Percentiles rank a stretch among this genome's conserved stretches.
These are phyloP conservation scores for Palaemon carinicauda DNA, from an alignment of 1,140 invertebrate species.

Conservation along the genomic window DNA sequence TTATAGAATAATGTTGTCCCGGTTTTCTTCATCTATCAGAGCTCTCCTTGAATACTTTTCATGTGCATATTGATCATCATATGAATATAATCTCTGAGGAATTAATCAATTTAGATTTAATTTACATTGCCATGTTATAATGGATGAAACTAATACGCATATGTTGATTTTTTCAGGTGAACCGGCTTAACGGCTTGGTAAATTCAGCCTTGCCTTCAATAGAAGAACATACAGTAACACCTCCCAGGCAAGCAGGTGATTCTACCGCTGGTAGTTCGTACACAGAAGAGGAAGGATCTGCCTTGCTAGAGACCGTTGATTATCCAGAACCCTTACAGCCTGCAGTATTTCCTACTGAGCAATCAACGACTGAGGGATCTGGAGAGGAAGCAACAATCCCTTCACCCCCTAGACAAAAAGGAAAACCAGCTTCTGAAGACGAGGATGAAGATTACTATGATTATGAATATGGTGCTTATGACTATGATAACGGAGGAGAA, in stretches of 20 bases:
- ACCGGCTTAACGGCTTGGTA: constrained; percentile 25
- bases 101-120: no score
- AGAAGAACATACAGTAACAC: background rate
- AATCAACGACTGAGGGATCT: no score
- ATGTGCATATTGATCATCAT: no score
- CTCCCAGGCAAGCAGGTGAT: background rate
- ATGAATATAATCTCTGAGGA: no score
- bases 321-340: no score
- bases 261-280: background rate
- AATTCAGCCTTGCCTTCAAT: background rate
- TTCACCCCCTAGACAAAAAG: background rate
- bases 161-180: background rate
- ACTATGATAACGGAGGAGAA: background rate
- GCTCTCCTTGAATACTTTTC: no score
- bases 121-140: no score
- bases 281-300: background rate
- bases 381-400: background rate
- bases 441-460: background rate
- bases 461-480: constrained; percentile 3
- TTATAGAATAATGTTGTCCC: no score
- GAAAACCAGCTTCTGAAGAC: background rate
- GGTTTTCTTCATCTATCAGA: no score
- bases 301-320: background rate
- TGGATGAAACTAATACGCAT: background rate
- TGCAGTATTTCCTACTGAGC: no score